Conservation (phyloP, 2,888 invertebrate genomes). For the Euzophera pinguis region DNA sequence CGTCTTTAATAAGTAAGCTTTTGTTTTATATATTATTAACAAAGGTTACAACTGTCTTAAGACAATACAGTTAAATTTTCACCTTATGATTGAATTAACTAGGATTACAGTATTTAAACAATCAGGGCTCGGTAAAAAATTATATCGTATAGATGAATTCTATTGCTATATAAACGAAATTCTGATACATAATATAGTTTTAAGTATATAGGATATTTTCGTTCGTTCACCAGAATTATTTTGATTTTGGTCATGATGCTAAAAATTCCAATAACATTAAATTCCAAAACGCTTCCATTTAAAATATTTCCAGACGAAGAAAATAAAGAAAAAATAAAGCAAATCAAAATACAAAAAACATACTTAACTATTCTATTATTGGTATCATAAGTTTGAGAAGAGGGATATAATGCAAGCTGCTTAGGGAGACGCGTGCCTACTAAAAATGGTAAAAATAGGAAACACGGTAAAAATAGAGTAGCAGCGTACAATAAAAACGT, state of each 20-base stretch:
- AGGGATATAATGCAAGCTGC: slow-evolving; percentile 53
- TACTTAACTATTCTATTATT: slow-evolving; percentile 2
- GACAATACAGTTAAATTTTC: slow-evolving; percentile 2
- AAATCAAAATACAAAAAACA: not conserved
- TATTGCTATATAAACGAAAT: too few species aligned
- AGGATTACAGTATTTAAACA: not conserved
- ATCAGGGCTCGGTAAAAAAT: too few species aligned
- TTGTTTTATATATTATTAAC: slow-evolving; percentile 28
- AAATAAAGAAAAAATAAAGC: not conserved
- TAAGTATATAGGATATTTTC: too few species aligned
- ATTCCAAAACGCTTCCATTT: too few species aligned
- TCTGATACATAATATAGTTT: too few species aligned
- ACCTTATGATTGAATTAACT: not conserved
- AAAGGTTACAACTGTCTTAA: slow-evolving; percentile 18
- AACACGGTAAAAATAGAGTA: slow-evolving; percentile 61
- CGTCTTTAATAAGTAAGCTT: slow-evolving; percentile 36
- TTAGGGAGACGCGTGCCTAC: slow-evolving; percentile 65
- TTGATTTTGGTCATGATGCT: too few species aligned
- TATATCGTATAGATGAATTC: too few species aligned
- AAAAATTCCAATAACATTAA: too few species aligned
- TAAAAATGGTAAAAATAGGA: slow-evolving; percentile 66
- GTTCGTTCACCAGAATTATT: too few species aligned
- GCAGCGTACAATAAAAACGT: slow-evolving; percentile 67
- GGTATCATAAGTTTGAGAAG: slow-evolving; percentile 26
- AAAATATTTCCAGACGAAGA: too few species aligned